Evolutionary conservation across 2,888 invertebrate species (phyloP).

Genomic region (Lottia gigantea): DNA sequence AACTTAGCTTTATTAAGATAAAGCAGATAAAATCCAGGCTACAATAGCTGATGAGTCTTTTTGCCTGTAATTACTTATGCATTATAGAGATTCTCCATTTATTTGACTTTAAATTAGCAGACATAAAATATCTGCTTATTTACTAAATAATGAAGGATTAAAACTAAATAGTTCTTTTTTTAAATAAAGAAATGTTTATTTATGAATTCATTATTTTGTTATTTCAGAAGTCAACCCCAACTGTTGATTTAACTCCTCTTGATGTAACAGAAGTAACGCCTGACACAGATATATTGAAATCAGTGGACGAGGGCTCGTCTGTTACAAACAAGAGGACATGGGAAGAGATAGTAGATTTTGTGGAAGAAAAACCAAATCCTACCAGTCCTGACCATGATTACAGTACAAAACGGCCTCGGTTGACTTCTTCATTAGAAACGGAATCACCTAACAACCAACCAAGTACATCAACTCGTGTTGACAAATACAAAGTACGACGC

Average conservation of each 20-base stretch:
- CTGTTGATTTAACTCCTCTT: neutral
- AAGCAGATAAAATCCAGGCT: no score
- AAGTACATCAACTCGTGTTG: conserved; percentile 15
- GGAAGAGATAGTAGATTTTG: conserved; percentile 24
- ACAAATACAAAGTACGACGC: conserved; percentile 49
- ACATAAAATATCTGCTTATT: no score
- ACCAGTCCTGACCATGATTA: conserved; percentile 46
- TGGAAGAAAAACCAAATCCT: conserved; percentile 20
- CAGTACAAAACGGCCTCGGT: conserved; percentile 34
- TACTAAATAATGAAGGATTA: no score
- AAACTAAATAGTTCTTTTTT: no score
- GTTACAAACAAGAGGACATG: conserved; percentile 12
- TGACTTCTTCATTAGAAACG: conserved; percentile 16
- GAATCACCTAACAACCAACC: conserved; percentile 15
- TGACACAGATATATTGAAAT: neutral
- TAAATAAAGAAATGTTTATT: no score
- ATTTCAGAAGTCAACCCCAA: neutral
- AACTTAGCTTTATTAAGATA: no score
- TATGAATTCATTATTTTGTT: no score
- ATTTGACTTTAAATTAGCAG: no score
- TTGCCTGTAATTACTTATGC: no score
- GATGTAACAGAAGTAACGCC: conserved; percentile 1
- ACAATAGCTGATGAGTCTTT: no score
- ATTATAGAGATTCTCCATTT: no score
- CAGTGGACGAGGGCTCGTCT: conserved; percentile 8